Evolutionary conservation across 2,113 vertebrate species (phyloP).

Genomic region (Sylvilagus bachmani): DNA sequence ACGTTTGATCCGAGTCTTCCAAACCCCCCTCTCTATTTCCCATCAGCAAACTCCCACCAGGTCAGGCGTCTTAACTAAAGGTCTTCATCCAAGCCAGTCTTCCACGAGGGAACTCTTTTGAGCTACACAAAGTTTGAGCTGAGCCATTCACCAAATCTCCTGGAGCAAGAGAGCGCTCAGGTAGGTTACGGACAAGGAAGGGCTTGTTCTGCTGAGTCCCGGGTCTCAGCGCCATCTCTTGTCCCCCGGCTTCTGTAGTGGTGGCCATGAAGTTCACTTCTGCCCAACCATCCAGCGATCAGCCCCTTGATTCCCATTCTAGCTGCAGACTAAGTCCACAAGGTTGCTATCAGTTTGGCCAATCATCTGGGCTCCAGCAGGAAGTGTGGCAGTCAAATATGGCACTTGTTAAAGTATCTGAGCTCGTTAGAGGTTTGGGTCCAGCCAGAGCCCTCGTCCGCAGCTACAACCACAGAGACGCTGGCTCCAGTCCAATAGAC

Average conservation of each 20-base stretch:
- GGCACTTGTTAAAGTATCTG: constrained; percentile 23
- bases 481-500: constrained; percentile 44
- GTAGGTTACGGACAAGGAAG: not conserved
- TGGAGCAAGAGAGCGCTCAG: not conserved
- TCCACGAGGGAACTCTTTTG: not conserved
- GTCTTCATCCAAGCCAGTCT: not conserved
- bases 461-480: constrained; percentile 46
- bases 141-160: not conserved
- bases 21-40: not conserved
- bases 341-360: not conserved
- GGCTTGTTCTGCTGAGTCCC: not conserved
- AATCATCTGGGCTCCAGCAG: constrained; percentile 19
- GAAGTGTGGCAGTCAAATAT: constrained; percentile 46
- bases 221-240: not conserved
- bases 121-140: not conserved
- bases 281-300: not conserved
- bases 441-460: not conserved
- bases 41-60: not conserved
- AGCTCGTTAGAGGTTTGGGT: constrained; percentile 37
- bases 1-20: not conserved
- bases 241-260: not conserved
- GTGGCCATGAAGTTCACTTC: not conserved
- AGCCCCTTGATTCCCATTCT: constrained; percentile 45
- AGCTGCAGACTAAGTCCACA: not conserved
- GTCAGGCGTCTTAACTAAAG: not conserved